Conservation (phyloP, 2,797 vertebrate species). For the Momotus momota region DNA sequence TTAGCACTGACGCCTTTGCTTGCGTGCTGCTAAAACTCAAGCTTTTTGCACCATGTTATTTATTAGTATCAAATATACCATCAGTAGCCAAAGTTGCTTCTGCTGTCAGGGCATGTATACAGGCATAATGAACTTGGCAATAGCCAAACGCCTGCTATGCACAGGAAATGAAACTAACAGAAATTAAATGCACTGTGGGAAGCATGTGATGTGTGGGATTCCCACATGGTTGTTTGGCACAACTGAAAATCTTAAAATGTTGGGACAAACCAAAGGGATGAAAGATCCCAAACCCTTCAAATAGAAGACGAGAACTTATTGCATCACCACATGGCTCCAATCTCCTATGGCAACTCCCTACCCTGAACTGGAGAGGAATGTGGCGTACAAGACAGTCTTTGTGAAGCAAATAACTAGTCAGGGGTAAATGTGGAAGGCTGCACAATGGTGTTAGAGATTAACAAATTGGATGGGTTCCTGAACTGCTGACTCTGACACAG, state of each 20-base stretch:
- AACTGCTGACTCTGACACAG: neutral
- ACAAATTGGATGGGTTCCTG: neutral
- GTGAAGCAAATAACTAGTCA: neutral
- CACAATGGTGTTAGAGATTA: neutral
- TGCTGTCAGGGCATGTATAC: neutral
- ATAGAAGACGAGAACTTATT: neutral
- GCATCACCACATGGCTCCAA: neutral
- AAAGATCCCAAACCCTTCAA: neutral
- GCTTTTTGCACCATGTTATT: neutral
- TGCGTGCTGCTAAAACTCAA: neutral
- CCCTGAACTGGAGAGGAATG: neutral
- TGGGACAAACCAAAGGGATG: neutral
- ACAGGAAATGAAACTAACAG: neutral
- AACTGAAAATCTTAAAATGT: neutral
- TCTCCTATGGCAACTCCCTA: neutral
- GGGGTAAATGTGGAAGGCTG: neutral
- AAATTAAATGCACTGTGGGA: neutral
- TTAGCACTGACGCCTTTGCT: conserved; percentile 4
- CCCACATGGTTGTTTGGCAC: neutral
- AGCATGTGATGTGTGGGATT: neutral
- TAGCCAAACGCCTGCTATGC: neutral
- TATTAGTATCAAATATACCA: neutral
- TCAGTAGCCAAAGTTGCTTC: neutral
- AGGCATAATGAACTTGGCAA: neutral
- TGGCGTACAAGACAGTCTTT: neutral